phyloP scores from a whole-genome alignment of 2,888 invertebrate genomes.

The Eulithis prunata region DNA sequence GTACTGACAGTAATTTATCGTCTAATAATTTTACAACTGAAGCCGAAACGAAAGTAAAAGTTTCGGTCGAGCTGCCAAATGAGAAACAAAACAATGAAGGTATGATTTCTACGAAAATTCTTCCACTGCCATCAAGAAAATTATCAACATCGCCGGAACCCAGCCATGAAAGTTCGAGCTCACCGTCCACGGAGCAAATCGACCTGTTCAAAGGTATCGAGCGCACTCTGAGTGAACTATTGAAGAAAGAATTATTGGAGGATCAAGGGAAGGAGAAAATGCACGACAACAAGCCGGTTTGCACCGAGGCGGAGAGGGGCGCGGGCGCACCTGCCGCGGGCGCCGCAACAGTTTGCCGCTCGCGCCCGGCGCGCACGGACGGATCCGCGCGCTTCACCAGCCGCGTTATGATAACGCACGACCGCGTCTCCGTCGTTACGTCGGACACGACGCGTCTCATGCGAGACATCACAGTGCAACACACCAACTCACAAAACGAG shows the following conservation, averaged over 20 bases:
- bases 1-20: constrained; percentile 69
- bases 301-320: constrained; percentile 74
- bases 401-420: constrained; percentile 95
- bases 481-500: constrained; percentile 86
- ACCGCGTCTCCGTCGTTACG: constrained; percentile 90
- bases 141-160: constrained; percentile 71
- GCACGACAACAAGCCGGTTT: constrained; percentile 74
- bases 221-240: constrained; percentile 82
- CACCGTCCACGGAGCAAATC: constrained; percentile 68
- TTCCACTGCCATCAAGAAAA: constrained; percentile 56
- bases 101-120: constrained; percentile 52
- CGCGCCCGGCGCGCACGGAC: constrained; percentile 83
- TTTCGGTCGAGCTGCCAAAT: constrained; percentile 62
- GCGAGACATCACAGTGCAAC: constrained; percentile 86
- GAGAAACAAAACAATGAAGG: constrained; percentile 55
- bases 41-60: constrained; percentile 70
- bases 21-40: constrained; percentile 60
- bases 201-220: constrained; percentile 82
- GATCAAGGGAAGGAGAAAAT: constrained; percentile 79
- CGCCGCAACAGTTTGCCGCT: constrained; percentile 80
- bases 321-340: constrained; percentile 74
- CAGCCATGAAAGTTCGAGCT: constrained; percentile 53
- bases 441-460: constrained; percentile 90
- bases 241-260: constrained; percentile 82
- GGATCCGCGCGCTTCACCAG: constrained; percentile 91